Evolutionary conservation across 2,888 invertebrate species (phyloP).

Genomic region (Lottia gigantea): DNA sequence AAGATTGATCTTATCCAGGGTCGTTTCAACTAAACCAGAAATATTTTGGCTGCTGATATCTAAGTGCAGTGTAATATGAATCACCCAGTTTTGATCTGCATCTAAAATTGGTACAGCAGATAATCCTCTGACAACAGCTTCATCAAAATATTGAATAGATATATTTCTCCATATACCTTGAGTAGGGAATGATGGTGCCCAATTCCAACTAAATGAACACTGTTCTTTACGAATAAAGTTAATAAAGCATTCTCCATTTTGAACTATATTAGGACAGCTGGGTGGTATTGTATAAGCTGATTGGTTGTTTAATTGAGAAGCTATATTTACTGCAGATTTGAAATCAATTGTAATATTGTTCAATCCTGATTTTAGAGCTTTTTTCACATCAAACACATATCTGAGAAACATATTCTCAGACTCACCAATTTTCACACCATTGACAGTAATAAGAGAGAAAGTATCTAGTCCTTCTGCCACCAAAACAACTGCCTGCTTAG

Average conservation of each 20-base stretch:
- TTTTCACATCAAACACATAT: constrained; percentile 78
- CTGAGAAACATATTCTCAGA: constrained; percentile 86
- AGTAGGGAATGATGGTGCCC: constrained; percentile 95
- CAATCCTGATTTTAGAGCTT: constrained; percentile 59
- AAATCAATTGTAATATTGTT: constrained; percentile 77
- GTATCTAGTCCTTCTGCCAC: constrained; percentile 89
- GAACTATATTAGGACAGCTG: constrained; percentile 78
- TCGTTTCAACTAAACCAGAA: too few relatives aligned
- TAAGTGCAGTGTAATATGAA: too few relatives aligned
- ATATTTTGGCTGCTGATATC: too few relatives aligned
- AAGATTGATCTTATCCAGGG: too few relatives aligned
- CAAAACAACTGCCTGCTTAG: constrained; percentile 69
- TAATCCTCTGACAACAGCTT: constrained; percentile 76
- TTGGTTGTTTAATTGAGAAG: constrained; percentile 62
- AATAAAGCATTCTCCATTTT: constrained; percentile 90
- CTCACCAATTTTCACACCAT: constrained; percentile 75
- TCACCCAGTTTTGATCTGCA: too few relatives aligned
- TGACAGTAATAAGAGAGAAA: constrained; percentile 78
- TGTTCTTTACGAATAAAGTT: constrained; percentile 78
- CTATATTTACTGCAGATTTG: constrained; percentile 76
- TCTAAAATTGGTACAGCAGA: constrained; percentile 62
- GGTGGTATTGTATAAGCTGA: constrained; percentile 73
- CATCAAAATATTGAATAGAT: constrained; percentile 76
- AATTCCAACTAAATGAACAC: constrained; percentile 94
- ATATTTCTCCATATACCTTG: constrained; percentile 89